These are phyloP conservation scores for Theocolax elegans DNA, from an alignment of 1,140 invertebrate species.

Conservation along the genomic window DNA sequence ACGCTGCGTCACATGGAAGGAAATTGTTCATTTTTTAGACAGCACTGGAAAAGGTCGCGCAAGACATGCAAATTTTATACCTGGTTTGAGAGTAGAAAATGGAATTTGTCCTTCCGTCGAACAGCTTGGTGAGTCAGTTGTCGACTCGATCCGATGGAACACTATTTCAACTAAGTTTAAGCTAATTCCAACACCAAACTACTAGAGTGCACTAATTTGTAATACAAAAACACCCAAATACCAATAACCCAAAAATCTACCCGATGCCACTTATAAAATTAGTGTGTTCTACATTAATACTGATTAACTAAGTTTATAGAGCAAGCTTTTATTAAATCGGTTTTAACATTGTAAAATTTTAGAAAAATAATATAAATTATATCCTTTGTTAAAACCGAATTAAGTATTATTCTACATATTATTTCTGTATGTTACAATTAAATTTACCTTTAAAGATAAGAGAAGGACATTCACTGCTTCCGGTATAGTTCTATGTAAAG, in stretches of 20 bases:
- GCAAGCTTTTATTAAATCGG: background rate
- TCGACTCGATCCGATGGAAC: constrained; percentile 52
- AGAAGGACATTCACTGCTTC: constrained; percentile 89
- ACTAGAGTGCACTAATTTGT: constrained; percentile 23
- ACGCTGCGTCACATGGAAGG: constrained; percentile 41
- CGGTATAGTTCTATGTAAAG: constrained; percentile 76
- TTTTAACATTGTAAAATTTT: background rate
- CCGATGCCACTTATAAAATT: constrained; percentile 5
- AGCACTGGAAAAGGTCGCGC: constrained; percentile 35
- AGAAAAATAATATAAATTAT: background rate
- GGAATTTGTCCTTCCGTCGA: constrained; percentile 57
- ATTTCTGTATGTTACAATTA: no score
- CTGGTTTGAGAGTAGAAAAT: constrained; percentile 54
- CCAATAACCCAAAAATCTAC: background rate
- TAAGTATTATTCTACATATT: no score
- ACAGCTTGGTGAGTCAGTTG: constrained; percentile 49
- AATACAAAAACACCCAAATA: constrained; percentile 1
- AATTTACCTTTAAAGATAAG: constrained; percentile 80
- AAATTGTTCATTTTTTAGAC: constrained; percentile 14
- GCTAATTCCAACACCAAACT: constrained; percentile 43
- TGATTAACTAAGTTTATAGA: background rate
- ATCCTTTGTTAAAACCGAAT: background rate
- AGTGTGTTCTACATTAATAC: background rate
- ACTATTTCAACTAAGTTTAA: constrained; percentile 52
- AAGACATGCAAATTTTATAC: constrained; percentile 46